Percentiles rank a stretch among this genome's conserved stretches.
phyloP scores from a whole-genome alignment of 2,113 vertebrate genomes.

The Entosphenus tridentatus region DNA sequence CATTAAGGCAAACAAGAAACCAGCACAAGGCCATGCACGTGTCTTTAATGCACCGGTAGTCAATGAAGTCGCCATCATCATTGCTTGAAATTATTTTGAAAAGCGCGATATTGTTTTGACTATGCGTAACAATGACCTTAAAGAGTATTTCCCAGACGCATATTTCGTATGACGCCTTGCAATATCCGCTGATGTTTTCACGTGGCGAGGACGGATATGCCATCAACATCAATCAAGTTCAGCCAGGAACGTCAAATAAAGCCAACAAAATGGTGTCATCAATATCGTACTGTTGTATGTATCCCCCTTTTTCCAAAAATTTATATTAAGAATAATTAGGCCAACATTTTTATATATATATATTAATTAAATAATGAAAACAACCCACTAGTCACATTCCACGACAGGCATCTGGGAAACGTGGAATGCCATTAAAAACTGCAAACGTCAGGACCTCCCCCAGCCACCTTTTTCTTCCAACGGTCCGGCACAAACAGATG shows the following conservation, averaged over 20 bases:
- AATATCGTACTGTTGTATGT: no score
- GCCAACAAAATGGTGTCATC: background rate
- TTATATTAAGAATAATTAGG: no score
- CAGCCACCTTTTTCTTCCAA: no score
- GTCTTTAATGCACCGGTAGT: background rate
- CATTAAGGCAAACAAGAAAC: background rate
- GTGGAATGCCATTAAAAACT: no score
- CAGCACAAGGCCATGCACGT: background rate
- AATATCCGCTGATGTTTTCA: background rate
- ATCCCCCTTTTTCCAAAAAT: no score
- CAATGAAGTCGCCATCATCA: background rate
- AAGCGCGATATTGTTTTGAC: background rate
- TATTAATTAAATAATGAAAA: no score
- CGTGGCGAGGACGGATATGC: background rate
- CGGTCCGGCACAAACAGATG: no score
- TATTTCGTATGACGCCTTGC: background rate
- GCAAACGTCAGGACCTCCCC: no score
- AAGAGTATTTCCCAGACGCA: background rate
- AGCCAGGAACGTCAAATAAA: background rate
- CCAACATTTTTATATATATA: no score
- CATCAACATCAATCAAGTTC: background rate
- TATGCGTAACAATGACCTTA: background rate
- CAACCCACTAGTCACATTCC: no score
- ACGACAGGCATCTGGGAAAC: no score
- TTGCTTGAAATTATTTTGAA: background rate